These are phyloP conservation scores for Galeopsomyia nigrocyanea DNA, from an alignment of 2,888 invertebrate species.

Conservation along the genomic window DNA sequence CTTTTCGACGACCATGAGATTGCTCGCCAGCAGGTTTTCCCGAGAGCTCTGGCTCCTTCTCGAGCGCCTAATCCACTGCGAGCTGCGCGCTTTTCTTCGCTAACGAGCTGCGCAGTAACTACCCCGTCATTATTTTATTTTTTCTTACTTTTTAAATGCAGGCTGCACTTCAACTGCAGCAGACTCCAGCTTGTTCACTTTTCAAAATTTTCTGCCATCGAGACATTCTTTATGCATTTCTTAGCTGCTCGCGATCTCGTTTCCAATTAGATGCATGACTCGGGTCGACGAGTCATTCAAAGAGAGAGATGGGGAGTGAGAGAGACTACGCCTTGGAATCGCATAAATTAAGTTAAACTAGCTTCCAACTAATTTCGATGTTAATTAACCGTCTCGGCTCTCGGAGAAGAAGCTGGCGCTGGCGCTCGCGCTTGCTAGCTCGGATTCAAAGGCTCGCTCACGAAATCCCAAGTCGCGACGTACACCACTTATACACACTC, in stretches of 20 bases:
- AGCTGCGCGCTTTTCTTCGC: neutral
- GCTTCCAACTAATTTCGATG: conserved; percentile 42
- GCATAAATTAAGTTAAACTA: conserved; percentile 39
- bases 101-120: too few relatives aligned
- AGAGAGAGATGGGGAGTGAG: conserved; percentile 5
- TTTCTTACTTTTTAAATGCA: too few relatives aligned
- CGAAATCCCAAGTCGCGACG: conserved; percentile 29
- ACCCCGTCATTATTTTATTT: too few relatives aligned
- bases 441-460: conserved; percentile 21
- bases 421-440: too few relatives aligned
- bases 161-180: too few relatives aligned
- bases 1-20: too few relatives aligned
- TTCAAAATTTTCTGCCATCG: too few relatives aligned
- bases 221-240: neutral
- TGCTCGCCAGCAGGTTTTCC: neutral
- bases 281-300: conserved; percentile 26
- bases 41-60: neutral
- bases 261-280: conserved; percentile 32
- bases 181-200: too few relatives aligned
- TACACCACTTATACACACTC: neutral
- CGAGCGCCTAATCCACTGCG: conserved; percentile 12
- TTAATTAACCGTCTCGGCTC: conserved; percentile 34
- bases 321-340: conserved; percentile 6
- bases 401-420: conserved; percentile 3
- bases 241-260: too few relatives aligned